phyloP scores from a whole-genome alignment of 1,140 invertebrate species.

The Drosophila rufa region DNA sequence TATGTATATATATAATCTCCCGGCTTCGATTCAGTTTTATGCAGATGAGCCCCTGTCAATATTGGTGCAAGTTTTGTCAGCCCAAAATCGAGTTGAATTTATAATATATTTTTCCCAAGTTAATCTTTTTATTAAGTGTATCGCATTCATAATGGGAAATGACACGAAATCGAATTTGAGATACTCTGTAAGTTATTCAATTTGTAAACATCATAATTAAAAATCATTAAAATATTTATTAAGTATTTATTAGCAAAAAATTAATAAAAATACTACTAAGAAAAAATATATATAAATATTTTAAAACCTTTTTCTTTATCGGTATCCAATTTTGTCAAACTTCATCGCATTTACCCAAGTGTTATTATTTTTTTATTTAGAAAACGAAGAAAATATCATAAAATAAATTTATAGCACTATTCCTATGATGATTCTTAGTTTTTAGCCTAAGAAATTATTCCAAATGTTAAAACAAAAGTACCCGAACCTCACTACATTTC shows the following conservation, averaged over 20 bases:
- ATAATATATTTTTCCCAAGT: slow-evolving; percentile 46
- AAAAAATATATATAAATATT: no score
- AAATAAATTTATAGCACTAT: no score
- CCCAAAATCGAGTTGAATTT: slow-evolving; percentile 24
- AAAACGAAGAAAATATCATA: no score
- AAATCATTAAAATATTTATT: not conserved
- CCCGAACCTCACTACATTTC: not conserved
- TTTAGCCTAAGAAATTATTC: no score
- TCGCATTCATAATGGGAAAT: slow-evolving; percentile 31
- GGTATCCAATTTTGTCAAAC: no score
- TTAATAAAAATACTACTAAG: no score
- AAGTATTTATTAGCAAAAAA: not conserved
- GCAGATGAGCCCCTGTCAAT: slow-evolving; percentile 42
- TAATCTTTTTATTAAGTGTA: slow-evolving; percentile 33
- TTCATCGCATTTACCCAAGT: no score
- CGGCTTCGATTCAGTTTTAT: slow-evolving; percentile 35
- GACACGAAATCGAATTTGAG: not conserved
- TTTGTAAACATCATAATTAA: not conserved
- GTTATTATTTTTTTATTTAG: no score
- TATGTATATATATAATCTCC: slow-evolving; percentile 29
- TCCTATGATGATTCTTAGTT: no score
- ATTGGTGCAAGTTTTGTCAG: slow-evolving; percentile 40
- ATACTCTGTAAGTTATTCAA: slow-evolving; percentile 12
- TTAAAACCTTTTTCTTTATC: no score
- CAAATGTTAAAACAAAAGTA: not conserved